Percentiles rank a stretch among this genome's conserved stretches.
These are phyloP conservation scores for Indri indri DNA, from an alignment of 2,113 vertebrate genomes.

Conservation along the genomic window DNA sequence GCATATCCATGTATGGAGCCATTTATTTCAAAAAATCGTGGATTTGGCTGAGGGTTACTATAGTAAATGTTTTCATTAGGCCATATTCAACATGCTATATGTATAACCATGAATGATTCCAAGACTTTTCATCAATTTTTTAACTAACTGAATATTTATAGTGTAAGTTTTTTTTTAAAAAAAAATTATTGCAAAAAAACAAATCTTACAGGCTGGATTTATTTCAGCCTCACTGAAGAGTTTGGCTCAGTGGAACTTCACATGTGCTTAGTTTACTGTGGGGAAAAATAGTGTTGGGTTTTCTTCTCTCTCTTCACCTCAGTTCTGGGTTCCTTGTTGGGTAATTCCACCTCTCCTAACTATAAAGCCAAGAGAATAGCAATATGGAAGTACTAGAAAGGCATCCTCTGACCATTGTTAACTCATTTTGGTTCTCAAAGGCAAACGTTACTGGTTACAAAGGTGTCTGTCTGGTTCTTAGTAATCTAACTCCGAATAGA, in stretches of 20 bases:
- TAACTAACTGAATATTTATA: conserved; percentile 38
- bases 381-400: neutral
- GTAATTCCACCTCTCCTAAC: neutral
- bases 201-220: neutral
- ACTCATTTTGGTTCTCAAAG: neutral
- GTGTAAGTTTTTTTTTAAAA: neutral
- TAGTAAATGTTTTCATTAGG: conserved; percentile 39
- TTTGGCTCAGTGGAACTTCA: neutral
- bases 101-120: conserved; percentile 41
- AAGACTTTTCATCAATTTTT: conserved; percentile 16
- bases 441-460: neutral
- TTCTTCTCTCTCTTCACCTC: neutral
- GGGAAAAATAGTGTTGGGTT: neutral
- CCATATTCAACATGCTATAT: neutral
- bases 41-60: neutral
- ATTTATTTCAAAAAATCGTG: neutral
- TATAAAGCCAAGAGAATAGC: neutral
- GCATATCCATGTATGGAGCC: neutral
- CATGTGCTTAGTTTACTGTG: neutral
- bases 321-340: neutral
- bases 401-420: neutral
- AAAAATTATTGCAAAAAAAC: neutral
- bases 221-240: neutral
- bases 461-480: neutral
- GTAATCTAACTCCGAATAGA: neutral